A percentile compares a stretch with the other conserved stretches of the same genome.
Evolutionary conservation across 2,888 invertebrate species (phyloP).

Genomic region (Brassicogethes aeneus): DNA sequence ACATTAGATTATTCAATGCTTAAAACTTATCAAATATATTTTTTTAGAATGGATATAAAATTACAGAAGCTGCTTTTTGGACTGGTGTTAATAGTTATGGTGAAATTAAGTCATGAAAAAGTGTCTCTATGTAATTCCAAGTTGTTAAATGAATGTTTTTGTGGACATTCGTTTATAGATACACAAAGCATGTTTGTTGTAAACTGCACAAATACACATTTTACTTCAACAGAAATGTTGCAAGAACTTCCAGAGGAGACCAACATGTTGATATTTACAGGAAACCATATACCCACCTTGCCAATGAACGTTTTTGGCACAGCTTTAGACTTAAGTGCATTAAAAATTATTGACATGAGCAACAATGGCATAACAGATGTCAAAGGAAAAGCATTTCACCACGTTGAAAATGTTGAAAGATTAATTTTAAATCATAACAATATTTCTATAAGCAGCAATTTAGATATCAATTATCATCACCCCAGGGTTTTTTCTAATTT

Average conservation of each 20-base stretch:
- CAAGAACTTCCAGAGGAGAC: constrained; percentile 55
- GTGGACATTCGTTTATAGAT: constrained; percentile 45
- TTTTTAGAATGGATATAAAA: too few relatives aligned
- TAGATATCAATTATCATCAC: constrained; percentile 52
- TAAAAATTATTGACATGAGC: constrained; percentile 64
- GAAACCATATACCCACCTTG: constrained; percentile 55
- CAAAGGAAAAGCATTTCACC: constrained; percentile 65
- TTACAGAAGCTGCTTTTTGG: too few relatives aligned
- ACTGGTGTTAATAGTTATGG: too few relatives aligned
- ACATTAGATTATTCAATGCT: too few relatives aligned
- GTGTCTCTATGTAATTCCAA: too few relatives aligned
- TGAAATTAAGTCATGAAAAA: too few relatives aligned
- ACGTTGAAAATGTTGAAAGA: constrained; percentile 57
- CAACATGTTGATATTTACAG: constrained; percentile 61
- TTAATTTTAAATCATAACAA: constrained; percentile 65
- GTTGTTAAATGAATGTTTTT: constrained; percentile 43
- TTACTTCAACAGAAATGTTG: constrained; percentile 50
- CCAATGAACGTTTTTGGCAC: constrained; percentile 66
- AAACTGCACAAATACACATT: constrained; percentile 59
- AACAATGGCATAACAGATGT: constrained; percentile 63
- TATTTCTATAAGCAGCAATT: constrained; percentile 50
- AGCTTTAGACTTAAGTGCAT: constrained; percentile 42
- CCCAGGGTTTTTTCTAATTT: constrained; percentile 63
- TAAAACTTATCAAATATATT: too few relatives aligned
- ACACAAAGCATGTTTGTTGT: constrained; percentile 46